Conservation (phyloP, 1,140 invertebrate genomes). For the Contarinia nasturtii region DNA sequence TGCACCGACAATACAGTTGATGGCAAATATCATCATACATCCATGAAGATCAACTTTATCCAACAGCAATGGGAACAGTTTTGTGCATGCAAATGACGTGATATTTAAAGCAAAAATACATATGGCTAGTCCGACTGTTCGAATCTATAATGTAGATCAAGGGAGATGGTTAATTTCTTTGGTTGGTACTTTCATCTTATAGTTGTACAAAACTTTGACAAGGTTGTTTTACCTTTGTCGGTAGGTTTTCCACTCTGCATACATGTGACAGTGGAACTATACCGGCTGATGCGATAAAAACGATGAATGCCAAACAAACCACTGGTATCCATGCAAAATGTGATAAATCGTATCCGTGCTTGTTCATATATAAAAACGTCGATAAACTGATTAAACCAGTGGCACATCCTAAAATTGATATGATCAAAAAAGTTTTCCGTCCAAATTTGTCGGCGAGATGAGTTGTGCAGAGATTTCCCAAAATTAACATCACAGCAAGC, state of each 20-base stretch:
- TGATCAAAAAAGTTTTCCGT: not conserved
- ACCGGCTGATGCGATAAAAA: not conserved
- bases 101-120: not conserved
- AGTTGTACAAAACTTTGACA: no score
- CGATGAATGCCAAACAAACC: not conserved
- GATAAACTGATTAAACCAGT: not conserved
- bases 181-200: no score
- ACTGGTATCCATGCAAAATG: not conserved
- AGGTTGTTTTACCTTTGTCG: not conserved
- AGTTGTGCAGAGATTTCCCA: not conserved
- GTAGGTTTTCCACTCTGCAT: not conserved
- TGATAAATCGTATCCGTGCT: not conserved
- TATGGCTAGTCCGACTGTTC: not conserved
- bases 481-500: not conserved
- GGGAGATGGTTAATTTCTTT: no score
- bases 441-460: not conserved
- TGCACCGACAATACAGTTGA: not conserved
- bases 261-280: not conserved
- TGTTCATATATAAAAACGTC: not conserved
- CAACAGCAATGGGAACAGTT: not conserved
- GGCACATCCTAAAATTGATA: not conserved
- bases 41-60: not conserved
- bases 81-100: not conserved
- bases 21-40: not conserved
- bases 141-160: not conserved